Base-by-base conservation (phyloP, 2,888 invertebrate genomes). In the Nycteola revayana region DNA sequence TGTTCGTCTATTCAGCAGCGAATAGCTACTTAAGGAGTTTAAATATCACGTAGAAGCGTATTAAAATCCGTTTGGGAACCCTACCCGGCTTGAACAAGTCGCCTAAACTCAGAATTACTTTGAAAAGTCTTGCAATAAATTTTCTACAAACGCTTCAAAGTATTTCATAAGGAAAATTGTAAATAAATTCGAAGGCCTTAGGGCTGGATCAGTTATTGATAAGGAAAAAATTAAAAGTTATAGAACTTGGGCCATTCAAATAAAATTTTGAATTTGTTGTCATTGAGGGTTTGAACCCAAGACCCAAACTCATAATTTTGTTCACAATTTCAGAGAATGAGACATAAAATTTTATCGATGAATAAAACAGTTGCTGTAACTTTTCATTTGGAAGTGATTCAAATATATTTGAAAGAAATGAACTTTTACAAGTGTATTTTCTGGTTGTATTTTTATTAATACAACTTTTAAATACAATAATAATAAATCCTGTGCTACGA, bases 101-200 rank as follows among this genome's bases (percentile, higher is more conserved):
- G 36, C 28, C 22, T 30, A 61, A 74, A 77, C 70, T 75, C 64
- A 23, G 58, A 69, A 75, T 79, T 70, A 69, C 74, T 78, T 71
- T 36, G 40, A 38, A 50, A 76, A 79, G 68, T 76, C 71, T 56
- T 40, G 43, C 69, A 60, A 80, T 79, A 78, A 78, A 80, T 83
- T 79, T 60, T 57, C 59, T 48, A 38, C 60, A 55, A 69, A 65
- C 62, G 54, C 64, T 74, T 66, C 69, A 60, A 73, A 78, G 77
- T 73, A 75, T 81, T 84, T 77, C 74, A 68, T 74, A 75, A 68
- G 70, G 77, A 78, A 79, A 78, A 77, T 78, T 72, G 66, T 73
- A 77, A 75, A 79, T 70, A 71, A 65, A 66, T 65, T 68, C 32
- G 36, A 44, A 50, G 48, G 11, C 25, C 31, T n/a, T 38, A 66